These are phyloP conservation scores for Heterotilapia buettikoferi DNA, from an alignment of 2,113 vertebrate genomes.

Conservation along the genomic window DNA sequence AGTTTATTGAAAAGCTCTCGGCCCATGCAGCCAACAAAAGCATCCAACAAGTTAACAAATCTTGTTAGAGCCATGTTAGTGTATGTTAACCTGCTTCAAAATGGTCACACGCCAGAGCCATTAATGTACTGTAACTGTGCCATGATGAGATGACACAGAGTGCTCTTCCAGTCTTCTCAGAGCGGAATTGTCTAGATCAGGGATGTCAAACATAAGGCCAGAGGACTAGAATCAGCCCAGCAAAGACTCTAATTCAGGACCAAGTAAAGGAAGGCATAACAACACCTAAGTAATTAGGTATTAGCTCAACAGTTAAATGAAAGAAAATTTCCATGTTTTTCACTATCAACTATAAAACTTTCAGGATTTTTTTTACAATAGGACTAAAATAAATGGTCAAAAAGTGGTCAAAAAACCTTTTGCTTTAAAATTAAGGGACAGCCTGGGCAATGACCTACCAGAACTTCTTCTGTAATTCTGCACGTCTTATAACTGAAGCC, in stretches of 20 bases:
- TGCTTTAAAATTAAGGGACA: not conserved
- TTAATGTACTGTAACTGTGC: not conserved
- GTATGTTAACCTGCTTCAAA: constrained; percentile 4
- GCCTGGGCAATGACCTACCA: accelerated
- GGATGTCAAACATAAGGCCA: not conserved
- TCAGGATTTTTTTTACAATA: not conserved
- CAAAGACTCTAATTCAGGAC: not conserved
- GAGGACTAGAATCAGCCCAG: not conserved
- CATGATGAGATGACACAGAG: constrained; percentile 4
- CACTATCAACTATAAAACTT: not conserved
- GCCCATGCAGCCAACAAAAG: not conserved
- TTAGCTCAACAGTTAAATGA: not conserved
- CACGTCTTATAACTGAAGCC: accelerated
- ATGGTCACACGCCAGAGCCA: not conserved
- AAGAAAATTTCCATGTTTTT: not conserved
- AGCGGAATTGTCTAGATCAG: not conserved
- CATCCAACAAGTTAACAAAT: not conserved
- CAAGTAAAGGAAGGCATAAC: not conserved
- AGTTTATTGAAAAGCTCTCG: not conserved
- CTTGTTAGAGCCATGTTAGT: not conserved
- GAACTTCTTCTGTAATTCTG: not conserved
- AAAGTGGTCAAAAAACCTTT: not conserved
- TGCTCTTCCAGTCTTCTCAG: not conserved
- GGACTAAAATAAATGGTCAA: not conserved
- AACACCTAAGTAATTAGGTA: not conserved